phyloP scores from a whole-genome alignment of 2,113 vertebrate genomes.

The Potamarius usumacintae region DNA sequence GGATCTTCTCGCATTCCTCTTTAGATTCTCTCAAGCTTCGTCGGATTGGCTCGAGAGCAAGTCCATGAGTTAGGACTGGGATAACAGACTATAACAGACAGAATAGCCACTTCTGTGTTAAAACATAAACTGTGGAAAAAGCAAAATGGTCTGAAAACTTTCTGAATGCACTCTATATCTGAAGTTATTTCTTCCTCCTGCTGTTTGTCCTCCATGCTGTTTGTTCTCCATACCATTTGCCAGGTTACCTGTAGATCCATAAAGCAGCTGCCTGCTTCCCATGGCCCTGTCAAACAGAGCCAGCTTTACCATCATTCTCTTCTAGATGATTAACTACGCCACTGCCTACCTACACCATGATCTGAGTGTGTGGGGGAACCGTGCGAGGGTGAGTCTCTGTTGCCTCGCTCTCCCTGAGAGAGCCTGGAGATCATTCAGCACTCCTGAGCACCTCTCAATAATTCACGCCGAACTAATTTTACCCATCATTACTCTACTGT shows the following conservation, averaged over 20 bases:
- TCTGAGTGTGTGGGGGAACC: conserved; percentile 69
- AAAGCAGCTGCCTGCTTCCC: conserved; percentile 67
- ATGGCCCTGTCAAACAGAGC: conserved; percentile 61
- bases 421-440: conserved; percentile 44
- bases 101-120: background rate
- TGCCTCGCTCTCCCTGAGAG: background rate
- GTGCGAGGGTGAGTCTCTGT: conserved; percentile 61
- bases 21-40: background rate
- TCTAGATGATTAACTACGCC: conserved; percentile 80
- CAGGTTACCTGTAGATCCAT: conserved; percentile 63
- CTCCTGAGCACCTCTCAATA: conserved; percentile 25
- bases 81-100: background rate
- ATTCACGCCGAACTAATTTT: conserved; percentile 51
- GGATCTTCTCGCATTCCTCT: background rate
- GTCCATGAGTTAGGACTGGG: background rate
- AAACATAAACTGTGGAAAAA: background rate
- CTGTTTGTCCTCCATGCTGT: background rate
- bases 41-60: background rate
- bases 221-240: conserved; percentile 26
- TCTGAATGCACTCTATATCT: background rate
- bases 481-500: conserved; percentile 48
- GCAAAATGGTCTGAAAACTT: conserved; percentile 14
- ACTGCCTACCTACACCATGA: conserved; percentile 75
- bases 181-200: background rate
- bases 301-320: conserved; percentile 78